These are phyloP conservation scores for Montipora sp. DNA, from an alignment of 64 coral and sea anemone genomes.

Conservation along the genomic window DNA sequence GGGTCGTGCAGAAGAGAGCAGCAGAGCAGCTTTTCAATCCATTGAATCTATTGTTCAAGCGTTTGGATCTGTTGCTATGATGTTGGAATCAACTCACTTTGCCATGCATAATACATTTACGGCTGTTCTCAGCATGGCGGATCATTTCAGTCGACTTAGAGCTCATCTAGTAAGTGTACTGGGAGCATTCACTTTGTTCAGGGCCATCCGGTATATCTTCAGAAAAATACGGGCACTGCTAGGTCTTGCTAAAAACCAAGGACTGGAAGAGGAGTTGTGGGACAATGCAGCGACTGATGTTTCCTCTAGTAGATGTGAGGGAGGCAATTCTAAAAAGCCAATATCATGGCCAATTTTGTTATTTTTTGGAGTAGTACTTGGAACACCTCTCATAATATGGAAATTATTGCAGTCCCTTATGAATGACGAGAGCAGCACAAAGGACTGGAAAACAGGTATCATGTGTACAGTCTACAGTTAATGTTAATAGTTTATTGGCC, in stretches of 20 bases:
- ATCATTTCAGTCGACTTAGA: slow-evolving; percentile 95
- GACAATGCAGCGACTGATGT: slow-evolving; percentile 63
- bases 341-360: slow-evolving; percentile 97
- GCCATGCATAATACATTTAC: slow-evolving; percentile 90
- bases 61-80: slow-evolving; percentile 99
- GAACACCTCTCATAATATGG: slow-evolving; percentile 90
- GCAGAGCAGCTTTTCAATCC: slow-evolving; percentile 94
- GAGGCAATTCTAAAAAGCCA: slow-evolving; percentile 38
- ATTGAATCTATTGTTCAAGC: slow-evolving; percentile 97
- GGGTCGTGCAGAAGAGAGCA: slow-evolving; percentile 86
- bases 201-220: slow-evolving; percentile 70
- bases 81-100: slow-evolving; percentile 98
- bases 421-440: slow-evolving; percentile 63
- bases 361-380: slow-evolving; percentile 97
- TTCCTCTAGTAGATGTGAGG: slow-evolving; percentile 13
- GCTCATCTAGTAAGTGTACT: slow-evolving; percentile 78
- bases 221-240: slow-evolving; percentile 79
- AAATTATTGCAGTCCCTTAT: slow-evolving; percentile 80
- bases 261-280: slow-evolving; percentile 88
- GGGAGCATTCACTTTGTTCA: slow-evolving; percentile 87
- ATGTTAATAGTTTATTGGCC: no score
- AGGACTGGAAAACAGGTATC: slow-evolving; percentile 91
- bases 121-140: slow-evolving; percentile 93
- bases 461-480: no score
- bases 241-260: slow-evolving; percentile 55